A percentile compares a stretch with the other conserved stretches of the same genome.
Conservation (phyloP, 2,797 vertebrate species). For the Xiphorhynchus erythropygius region DNA sequence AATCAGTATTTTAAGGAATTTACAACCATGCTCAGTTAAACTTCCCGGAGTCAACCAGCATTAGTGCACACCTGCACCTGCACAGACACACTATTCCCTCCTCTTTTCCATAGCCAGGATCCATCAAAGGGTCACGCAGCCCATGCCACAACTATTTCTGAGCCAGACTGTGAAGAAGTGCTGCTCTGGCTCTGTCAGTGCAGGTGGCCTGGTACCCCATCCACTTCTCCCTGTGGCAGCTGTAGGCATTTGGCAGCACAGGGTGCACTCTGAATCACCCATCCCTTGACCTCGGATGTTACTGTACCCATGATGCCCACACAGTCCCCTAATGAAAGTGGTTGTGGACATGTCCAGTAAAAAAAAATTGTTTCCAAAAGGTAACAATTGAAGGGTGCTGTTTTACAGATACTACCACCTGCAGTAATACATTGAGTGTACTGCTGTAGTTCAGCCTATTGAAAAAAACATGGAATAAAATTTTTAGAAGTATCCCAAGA, state of each 20-base stretch:
- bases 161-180: accelerated
- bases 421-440: background rate
- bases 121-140: background rate
- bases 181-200: background rate
- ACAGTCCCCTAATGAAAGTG: background rate
- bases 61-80: background rate
- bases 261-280: background rate
- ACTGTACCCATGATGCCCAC: background rate
- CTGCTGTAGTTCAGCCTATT: background rate
- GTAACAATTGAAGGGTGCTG: background rate
- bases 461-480: background rate
- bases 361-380: background rate
- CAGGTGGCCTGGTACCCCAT: background rate
- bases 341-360: background rate
- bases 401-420: background rate
- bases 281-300: background rate
- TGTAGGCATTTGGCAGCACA: background rate
- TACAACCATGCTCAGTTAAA: background rate
- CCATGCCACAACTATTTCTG: background rate
- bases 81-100: background rate
- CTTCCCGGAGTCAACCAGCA: accelerated
- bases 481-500: background rate
- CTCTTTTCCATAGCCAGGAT: background rate
- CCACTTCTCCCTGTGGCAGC: background rate
- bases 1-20: background rate